phyloP scores from a whole-genome alignment of 2,797 vertebrate genomes.

The Brachymystax lenok region DNA sequence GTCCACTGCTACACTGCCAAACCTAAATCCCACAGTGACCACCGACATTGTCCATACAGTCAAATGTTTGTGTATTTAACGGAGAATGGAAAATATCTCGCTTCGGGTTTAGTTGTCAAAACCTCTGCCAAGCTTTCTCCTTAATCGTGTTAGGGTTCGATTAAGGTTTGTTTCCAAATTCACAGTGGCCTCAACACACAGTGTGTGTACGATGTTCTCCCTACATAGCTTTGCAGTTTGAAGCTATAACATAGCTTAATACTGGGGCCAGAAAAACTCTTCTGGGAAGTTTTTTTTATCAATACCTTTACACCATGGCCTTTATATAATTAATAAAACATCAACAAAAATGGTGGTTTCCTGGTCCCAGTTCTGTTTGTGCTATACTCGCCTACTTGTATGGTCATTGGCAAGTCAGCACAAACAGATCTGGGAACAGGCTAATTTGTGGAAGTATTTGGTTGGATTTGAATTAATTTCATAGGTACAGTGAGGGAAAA shows the following conservation, averaged over 20 bases:
- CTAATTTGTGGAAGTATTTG: not conserved
- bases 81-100: not conserved
- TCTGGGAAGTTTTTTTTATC: slow-evolving; percentile 10
- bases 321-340: not conserved
- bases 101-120: not conserved
- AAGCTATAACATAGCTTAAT: not conserved
- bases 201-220: not conserved
- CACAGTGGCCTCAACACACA: not conserved
- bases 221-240: not conserved
- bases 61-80: slow-evolving; percentile 1
- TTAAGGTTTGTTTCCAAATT: not conserved
- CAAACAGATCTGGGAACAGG: no score
- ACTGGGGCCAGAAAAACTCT: not conserved
- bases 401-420: no score
- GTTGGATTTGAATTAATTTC: not conserved
- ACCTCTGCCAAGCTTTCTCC: not conserved
- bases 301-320: not conserved
- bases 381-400: no score
- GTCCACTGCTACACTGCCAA: not conserved
- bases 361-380: not conserved
- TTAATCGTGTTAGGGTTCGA: not conserved
- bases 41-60: not conserved
- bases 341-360: not conserved
- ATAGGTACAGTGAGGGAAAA: no score
- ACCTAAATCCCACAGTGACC: slow-evolving; percentile 8